Evolutionary conservation across 1,140 invertebrate genomes (phyloP).

Genomic region (Lycorma delicatula): DNA sequence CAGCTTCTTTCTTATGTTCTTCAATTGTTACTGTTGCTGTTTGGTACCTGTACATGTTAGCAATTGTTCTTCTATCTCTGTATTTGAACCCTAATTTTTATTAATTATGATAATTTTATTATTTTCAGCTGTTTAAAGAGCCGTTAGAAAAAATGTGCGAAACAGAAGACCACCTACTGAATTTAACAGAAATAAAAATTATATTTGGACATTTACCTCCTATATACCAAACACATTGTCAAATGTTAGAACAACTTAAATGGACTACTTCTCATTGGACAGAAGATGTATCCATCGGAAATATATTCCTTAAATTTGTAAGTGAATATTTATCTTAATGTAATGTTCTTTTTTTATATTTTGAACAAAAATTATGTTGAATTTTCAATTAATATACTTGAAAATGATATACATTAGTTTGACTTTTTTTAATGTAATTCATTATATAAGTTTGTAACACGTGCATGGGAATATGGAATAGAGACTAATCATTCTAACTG

Average conservation of each 20-base stretch:
- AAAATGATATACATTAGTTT: too few species aligned
- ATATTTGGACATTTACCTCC: conserved; percentile 94
- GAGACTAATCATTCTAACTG: too few species aligned
- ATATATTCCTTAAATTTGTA: conserved; percentile 73
- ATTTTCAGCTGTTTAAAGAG: conserved; percentile 78
- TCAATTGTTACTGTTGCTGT: too few species aligned
- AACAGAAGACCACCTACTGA: conserved; percentile 66
- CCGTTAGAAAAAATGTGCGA: conserved; percentile 79
- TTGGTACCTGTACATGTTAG: too few species aligned
- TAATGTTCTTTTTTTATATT: background rate
- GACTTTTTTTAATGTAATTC: too few species aligned
- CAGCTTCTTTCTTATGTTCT: too few species aligned
- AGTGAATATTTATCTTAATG: conserved; percentile 8
- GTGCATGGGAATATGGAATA: too few species aligned
- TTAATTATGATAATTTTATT: conserved; percentile 22
- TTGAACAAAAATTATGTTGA: background rate
- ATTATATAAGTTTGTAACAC: too few species aligned
- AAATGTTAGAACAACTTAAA: conserved; percentile 70
- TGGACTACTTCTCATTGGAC: conserved; percentile 63
- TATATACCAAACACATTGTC: conserved; percentile 85
- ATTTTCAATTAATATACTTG: too few species aligned
- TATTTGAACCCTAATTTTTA: too few species aligned
- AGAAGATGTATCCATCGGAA: conserved; percentile 77
- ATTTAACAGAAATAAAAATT: conserved; percentile 86
- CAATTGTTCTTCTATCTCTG: too few species aligned